These are phyloP conservation scores for Antennarius striatus DNA, from an alignment of 2,113 vertebrate genomes.

Conservation along the genomic window DNA sequence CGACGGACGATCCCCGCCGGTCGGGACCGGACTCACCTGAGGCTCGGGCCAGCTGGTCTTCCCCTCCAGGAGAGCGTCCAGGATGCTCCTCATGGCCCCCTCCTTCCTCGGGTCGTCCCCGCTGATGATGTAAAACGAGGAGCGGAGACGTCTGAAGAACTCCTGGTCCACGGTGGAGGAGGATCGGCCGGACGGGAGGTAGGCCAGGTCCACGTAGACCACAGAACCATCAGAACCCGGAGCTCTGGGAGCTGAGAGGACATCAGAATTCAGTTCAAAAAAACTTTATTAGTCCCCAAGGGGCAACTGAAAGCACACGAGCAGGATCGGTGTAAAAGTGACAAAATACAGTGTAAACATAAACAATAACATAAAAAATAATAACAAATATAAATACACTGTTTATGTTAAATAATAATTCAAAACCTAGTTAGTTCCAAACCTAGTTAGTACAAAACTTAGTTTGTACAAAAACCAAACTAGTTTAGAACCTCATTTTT, in stretches of 20 bases:
- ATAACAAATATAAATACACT: too few relatives aligned
- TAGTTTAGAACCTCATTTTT: too few relatives aligned
- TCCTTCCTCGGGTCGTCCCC: constrained; percentile 87
- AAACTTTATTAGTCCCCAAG: too few relatives aligned
- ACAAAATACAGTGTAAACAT: too few relatives aligned
- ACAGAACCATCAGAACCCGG: constrained; percentile 45
- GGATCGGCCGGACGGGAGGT: constrained; percentile 84
- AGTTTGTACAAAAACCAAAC: too few relatives aligned
- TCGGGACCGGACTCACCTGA: constrained; percentile 76
- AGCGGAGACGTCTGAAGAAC: constrained; percentile 85
- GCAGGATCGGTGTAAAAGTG: too few relatives aligned
- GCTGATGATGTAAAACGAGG: constrained; percentile 91
- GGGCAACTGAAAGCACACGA: too few relatives aligned
- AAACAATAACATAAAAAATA: too few relatives aligned
- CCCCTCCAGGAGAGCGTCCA: constrained; percentile 85
- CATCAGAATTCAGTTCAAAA: neutral
- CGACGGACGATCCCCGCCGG: too few relatives aligned
- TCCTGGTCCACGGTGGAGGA: constrained; percentile 80
- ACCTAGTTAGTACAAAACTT: too few relatives aligned
- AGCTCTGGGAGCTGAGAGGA: constrained; percentile 23
- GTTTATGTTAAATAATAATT: too few relatives aligned
- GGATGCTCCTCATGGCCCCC: constrained; percentile 78
- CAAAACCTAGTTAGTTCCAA: too few relatives aligned
- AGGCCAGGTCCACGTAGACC: constrained; percentile 90
- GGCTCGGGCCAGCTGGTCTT: constrained; percentile 85